Evolutionary conservation across 2,797 vertebrate species (phyloP).

Genomic region (Mus caroli): DNA sequence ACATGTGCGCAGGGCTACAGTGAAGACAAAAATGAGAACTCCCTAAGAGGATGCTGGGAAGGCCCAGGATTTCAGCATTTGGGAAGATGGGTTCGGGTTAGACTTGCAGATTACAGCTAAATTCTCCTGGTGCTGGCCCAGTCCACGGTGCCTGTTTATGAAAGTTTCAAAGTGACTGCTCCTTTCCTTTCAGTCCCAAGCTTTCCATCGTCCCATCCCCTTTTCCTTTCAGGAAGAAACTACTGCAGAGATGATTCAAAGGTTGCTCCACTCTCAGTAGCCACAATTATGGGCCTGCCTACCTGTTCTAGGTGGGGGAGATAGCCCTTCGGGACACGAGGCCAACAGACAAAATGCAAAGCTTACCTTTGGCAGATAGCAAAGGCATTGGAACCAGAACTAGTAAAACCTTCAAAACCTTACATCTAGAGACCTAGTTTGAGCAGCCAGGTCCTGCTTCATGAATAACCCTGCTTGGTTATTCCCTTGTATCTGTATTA

Average conservation of each 20-base stretch:
- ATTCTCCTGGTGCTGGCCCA: neutral
- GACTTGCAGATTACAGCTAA: neutral
- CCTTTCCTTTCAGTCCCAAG: neutral
- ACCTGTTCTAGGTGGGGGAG: neutral
- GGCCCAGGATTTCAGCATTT: neutral
- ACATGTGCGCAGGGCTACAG: neutral
- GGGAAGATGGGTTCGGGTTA: neutral
- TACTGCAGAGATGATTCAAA: neutral
- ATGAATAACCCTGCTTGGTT: neutral
- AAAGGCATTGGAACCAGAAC: neutral
- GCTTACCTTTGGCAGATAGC: neutral
- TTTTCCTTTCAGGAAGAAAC: neutral
- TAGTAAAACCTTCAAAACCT: neutral
- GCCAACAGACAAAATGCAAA: neutral
- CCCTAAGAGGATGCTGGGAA: neutral
- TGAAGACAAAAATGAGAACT: neutral
- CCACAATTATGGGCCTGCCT: neutral
- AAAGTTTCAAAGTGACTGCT: neutral
- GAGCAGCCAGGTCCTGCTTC: neutral
- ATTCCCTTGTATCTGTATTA: neutral
- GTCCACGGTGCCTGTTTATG: neutral
- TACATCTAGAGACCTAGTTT: neutral
- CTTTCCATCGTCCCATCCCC: neutral
- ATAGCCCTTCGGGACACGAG: neutral
- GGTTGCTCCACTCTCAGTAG: neutral